These are phyloP conservation scores for Nannoperca obscura DNA, from an alignment of 2,797 vertebrate genomes.

Conservation along the genomic window DNA sequence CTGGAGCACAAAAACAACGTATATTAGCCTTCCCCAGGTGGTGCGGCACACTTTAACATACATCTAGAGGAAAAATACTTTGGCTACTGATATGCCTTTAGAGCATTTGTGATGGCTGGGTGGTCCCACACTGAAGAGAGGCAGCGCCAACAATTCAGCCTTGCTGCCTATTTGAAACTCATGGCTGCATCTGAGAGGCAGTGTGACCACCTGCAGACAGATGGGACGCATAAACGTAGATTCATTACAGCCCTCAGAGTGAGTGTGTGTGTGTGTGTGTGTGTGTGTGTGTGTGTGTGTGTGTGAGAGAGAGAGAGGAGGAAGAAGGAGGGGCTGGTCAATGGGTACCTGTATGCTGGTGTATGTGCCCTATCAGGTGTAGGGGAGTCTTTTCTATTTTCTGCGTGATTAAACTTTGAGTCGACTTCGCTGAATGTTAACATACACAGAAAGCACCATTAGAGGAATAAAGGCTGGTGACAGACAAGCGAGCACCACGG, in stretches of 20 bases:
- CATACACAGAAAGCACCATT: conserved; percentile 72
- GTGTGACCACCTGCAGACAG: conserved; percentile 81
- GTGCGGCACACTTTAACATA: conserved; percentile 54
- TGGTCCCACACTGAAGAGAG: conserved; percentile 55
- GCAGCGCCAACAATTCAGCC: conserved; percentile 52
- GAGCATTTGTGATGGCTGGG: conserved; percentile 68
- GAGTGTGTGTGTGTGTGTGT: conserved; percentile 29
- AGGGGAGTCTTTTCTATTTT: conserved; percentile 81
- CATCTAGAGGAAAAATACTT: conserved; percentile 58
- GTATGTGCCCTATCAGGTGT: conserved; percentile 59
- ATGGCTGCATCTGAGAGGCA: conserved; percentile 67
- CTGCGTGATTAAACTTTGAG: conserved; percentile 83
- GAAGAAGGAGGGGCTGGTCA: conserved; percentile 22
- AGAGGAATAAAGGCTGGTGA: conserved; percentile 55
- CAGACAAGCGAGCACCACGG: conserved; percentile 42
- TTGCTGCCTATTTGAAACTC: conserved; percentile 73
- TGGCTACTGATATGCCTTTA: conserved; percentile 50
- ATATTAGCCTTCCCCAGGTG: conserved; percentile 56
- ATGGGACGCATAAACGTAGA: conserved; percentile 74
- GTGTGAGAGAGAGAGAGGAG: not conserved
- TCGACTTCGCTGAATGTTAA: conserved; percentile 79
- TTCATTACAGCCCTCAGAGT: conserved; percentile 60
- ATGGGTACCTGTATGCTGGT: conserved; percentile 51
- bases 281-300: conserved; percentile 13
- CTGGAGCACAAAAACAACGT: conserved; percentile 51